Conservation (phyloP, 1,140 invertebrate genomes). For the Platorchestia sp. region DNA sequence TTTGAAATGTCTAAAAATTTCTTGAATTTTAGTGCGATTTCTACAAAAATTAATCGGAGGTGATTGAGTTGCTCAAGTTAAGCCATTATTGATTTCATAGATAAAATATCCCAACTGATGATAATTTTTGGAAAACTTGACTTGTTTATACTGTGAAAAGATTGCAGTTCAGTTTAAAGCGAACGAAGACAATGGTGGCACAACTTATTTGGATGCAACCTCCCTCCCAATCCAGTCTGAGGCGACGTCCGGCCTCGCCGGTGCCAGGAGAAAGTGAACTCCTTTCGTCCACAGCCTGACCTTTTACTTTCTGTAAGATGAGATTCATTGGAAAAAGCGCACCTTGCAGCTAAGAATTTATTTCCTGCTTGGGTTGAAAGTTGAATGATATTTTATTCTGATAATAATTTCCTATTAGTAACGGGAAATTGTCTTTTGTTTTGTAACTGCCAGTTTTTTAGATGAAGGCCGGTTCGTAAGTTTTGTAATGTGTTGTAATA, state of each 20-base stretch:
- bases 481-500: neutral
- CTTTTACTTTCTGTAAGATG: conserved; percentile 40
- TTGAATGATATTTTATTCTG: neutral
- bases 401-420: neutral
- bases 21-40: too few relatives aligned
- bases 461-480: neutral
- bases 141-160: neutral
- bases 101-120: neutral
- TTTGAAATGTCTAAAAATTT: too few relatives aligned
- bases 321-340: conserved; percentile 5
- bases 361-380: neutral
- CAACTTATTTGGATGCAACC: neutral
- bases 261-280: conserved; percentile 28
- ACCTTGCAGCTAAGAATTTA: neutral
- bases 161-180: neutral
- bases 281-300: neutral
- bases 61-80: neutral
- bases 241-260: neutral
- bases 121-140: neutral
- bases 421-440: neutral
- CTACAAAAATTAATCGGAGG: too few relatives aligned
- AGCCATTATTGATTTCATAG: neutral
- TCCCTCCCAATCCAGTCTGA: neutral
- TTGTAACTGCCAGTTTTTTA: neutral
- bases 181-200: neutral